Evolutionary conservation across 2,888 invertebrate genomes (phyloP), one percentile per base, ranked within the genome.

Genomic region (Drosophila subsilvestris): DNA sequence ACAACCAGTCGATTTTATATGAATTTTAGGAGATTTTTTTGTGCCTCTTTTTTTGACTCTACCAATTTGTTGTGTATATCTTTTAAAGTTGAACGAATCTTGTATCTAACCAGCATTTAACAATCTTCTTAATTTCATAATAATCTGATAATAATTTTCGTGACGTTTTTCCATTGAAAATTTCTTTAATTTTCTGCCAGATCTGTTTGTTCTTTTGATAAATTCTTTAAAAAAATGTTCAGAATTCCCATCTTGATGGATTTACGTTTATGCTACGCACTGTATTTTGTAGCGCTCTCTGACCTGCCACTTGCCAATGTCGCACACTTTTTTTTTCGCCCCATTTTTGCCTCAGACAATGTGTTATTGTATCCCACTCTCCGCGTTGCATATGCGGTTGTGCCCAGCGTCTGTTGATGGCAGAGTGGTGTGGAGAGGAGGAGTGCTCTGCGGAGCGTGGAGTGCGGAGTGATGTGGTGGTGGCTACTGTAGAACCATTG

Each of bases 341-440:
- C 22, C 20, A 42, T 43, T 68, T 54, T 76, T 72, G 61, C 66
- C 49, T 29, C 80, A 80, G 65, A 81, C 81, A 81, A 81, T 84
- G 81, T 81, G 80, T 83, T 78, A 81, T 81, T 81, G 84, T 76
- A 65, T 60, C 63, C 53, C 61, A 60, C 60, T 50, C 22, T 45
- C 43, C 45, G 45, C 44, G 50, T 67, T 56, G 59, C 54, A 66
- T 14, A 55, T 66, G 54, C 67, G 57, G 25, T 48, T 49, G 49
- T 22, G 14, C n/a, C 49, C 27, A 14, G 25, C 14, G 27, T 27
- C 27, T 27, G 27, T 27, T 37, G 37, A 14, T 37, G 37, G 37
- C 37, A 14, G 37, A 37, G 14, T 37, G 37, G 29, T 29, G 29
- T 10, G 29, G 29, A 3, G 10, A 7, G 27, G 25, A 25, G 25